Conservation (phyloP, 2,888 invertebrate species). For the Tetragonula carbonaria region DNA sequence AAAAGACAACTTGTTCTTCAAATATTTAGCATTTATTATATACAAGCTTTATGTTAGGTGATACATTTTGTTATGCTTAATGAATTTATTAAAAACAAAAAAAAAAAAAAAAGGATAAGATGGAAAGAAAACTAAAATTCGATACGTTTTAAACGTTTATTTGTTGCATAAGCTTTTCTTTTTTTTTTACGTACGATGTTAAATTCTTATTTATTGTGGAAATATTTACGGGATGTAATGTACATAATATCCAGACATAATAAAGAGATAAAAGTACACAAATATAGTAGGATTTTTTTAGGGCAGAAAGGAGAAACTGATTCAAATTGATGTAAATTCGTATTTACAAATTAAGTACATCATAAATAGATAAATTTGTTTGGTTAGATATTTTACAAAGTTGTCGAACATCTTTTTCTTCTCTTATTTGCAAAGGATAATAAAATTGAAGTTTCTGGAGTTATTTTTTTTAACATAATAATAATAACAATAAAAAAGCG, state of each 20-base stretch:
- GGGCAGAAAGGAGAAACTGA: slow-evolving; percentile 21
- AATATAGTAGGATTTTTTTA: slow-evolving; percentile 53
- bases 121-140: slow-evolving; percentile 29
- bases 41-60: slow-evolving; percentile 32
- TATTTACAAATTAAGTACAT: neutral
- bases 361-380: slow-evolving; percentile 15
- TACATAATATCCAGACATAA: slow-evolving; percentile 78
- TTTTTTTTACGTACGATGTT: slow-evolving; percentile 70
- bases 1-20: slow-evolving; percentile 13
- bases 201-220: slow-evolving; percentile 67
- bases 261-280: slow-evolving; percentile 71
- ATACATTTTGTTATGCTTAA: slow-evolving; percentile 42
- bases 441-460: neutral
- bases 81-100: slow-evolving; percentile 22
- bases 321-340: neutral
- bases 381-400: slow-evolving; percentile 48
- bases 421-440: neutral
- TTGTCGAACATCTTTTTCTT: slow-evolving; percentile 14
- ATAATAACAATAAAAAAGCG: slow-evolving; percentile 9
- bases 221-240: slow-evolving; percentile 77
- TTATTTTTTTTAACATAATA: neutral
- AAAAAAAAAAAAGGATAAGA: slow-evolving; percentile 10
- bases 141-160: slow-evolving; percentile 59
- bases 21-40: slow-evolving; percentile 32
- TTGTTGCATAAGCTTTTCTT: slow-evolving; percentile 68